Percentiles rank a stretch among this genome's conserved stretches.
Evolutionary conservation across 2,113 vertebrate species (phyloP).

Genomic region (Nipponia nippon): DNA sequence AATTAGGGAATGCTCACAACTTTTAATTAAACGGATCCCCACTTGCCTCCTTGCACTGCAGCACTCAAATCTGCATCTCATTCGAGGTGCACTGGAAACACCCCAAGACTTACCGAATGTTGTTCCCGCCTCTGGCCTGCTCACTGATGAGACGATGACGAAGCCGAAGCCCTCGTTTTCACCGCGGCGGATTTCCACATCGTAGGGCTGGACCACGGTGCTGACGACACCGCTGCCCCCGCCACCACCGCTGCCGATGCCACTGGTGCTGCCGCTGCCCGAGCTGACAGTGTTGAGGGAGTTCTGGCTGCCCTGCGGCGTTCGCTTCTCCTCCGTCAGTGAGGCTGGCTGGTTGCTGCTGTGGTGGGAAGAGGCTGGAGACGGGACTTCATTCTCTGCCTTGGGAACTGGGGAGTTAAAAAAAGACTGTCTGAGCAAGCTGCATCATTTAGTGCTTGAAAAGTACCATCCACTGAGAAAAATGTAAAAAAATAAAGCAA

Average conservation of each 20-base stretch:
- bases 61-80: accelerated
- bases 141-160: slow-evolving; percentile 96
- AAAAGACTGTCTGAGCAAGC: background rate
- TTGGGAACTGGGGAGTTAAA: slow-evolving; percentile 77
- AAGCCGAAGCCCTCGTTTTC: slow-evolving; percentile 98
- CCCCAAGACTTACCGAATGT: slow-evolving; percentile 87
- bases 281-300: slow-evolving; percentile 97
- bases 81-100: accelerated
- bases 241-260: slow-evolving; percentile 85
- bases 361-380: slow-evolving; percentile 96
- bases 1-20: background rate
- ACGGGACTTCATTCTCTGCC: slow-evolving; percentile 90
- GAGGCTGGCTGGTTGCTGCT: slow-evolving; percentile 94
- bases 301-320: slow-evolving; percentile 96
- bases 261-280: slow-evolving; percentile 93
- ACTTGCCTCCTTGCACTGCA: background rate
- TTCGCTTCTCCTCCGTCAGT: slow-evolving; percentile 93
- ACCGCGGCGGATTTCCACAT: slow-evolving; percentile 92
- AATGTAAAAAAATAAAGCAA: background rate
- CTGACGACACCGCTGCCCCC: slow-evolving; percentile 85
- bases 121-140: slow-evolving; percentile 91
- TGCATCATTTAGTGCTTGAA: accelerated
- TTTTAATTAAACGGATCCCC: background rate
- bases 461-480: background rate
- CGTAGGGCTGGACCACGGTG: slow-evolving; percentile 86